A percentile compares a stretch with the other conserved stretches of the same genome.
These are phyloP conservation scores for Platypus cylindrus DNA, from an alignment of 2,888 invertebrate species.

Conservation along the genomic window DNA sequence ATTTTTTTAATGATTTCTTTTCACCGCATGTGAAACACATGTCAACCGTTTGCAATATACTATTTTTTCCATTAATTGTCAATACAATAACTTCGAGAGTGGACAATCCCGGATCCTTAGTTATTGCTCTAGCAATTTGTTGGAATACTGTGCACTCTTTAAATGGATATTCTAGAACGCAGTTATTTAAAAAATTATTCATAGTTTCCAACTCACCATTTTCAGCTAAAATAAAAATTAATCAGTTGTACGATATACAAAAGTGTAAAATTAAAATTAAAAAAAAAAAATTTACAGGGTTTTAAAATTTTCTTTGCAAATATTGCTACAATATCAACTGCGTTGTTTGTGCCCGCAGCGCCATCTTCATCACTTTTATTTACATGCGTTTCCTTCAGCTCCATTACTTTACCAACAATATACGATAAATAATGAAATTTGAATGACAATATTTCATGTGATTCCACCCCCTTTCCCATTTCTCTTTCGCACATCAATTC, in stretches of 20 bases:
- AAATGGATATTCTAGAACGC: conserved; percentile 81
- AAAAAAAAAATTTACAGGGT: conserved; percentile 46
- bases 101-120: conserved; percentile 58
- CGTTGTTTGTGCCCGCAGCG: conserved; percentile 38
- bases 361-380: conserved; percentile 29
- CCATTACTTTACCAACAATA: conserved; percentile 58
- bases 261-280: too few relatives aligned
- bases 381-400: conserved; percentile 51
- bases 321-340: conserved; percentile 57
- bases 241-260: too few relatives aligned
- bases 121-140: conserved; percentile 67
- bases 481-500: conserved; percentile 75
- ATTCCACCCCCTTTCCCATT: conserved; percentile 68
- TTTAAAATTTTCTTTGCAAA: conserved; percentile 66
- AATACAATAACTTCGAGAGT: conserved; percentile 61
- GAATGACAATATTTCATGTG: conserved; percentile 83
- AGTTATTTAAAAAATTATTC: conserved; percentile 68
- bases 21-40: conserved; percentile 80
- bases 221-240: too few relatives aligned
- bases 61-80: conserved; percentile 80
- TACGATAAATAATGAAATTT: conserved; percentile 77
- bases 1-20: conserved; percentile 82
- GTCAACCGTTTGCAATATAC: conserved; percentile 54
- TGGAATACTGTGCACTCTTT: conserved; percentile 81
- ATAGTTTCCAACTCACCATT: conserved; percentile 45